A percentile compares a stretch with the other conserved stretches of the same genome.
phyloP scores from a whole-genome alignment of 2,797 vertebrate genomes.

The Labeo calbasu region DNA sequence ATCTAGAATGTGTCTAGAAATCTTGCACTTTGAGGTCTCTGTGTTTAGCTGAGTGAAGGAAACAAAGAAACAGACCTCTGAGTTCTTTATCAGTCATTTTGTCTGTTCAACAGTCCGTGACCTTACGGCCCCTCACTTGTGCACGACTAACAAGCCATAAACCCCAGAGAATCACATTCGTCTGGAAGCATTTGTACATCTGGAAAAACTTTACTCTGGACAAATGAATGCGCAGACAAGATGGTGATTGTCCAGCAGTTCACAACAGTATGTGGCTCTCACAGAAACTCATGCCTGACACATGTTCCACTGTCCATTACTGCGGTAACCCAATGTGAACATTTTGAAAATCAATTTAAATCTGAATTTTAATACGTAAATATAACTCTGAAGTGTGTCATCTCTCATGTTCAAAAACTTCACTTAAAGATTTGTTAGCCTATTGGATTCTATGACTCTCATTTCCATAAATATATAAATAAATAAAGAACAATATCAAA shows the following conservation, averaged over 20 bases:
- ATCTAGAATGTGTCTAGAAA: neutral
- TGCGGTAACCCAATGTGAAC: neutral
- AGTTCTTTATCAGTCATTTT: neutral
- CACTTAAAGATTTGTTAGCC: neutral
- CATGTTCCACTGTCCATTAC: neutral
- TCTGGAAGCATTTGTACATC: constrained; percentile 47
- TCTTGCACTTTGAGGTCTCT: neutral
- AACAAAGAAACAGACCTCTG: constrained; percentile 1
- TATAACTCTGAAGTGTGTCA: neutral
- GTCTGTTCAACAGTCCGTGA: constrained; percentile 31
- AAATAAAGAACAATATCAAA: neutral
- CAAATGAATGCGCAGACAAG: constrained; percentile 26
- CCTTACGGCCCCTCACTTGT: constrained; percentile 25
- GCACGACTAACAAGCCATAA: constrained; percentile 45
- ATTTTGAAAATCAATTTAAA: neutral
- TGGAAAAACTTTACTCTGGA: constrained; percentile 50
- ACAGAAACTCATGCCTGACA: neutral
- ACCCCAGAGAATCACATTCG: constrained; percentile 33
- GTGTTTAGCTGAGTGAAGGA: constrained; percentile 1
- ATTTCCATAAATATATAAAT: neutral
- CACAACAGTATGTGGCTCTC: neutral
- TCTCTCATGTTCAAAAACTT: neutral
- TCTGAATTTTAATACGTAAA: neutral
- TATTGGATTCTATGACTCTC: neutral
- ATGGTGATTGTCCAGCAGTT: constrained; percentile 10